phyloP scores from a whole-genome alignment of 2,113 vertebrate species.

The Setophaga coronata region DNA sequence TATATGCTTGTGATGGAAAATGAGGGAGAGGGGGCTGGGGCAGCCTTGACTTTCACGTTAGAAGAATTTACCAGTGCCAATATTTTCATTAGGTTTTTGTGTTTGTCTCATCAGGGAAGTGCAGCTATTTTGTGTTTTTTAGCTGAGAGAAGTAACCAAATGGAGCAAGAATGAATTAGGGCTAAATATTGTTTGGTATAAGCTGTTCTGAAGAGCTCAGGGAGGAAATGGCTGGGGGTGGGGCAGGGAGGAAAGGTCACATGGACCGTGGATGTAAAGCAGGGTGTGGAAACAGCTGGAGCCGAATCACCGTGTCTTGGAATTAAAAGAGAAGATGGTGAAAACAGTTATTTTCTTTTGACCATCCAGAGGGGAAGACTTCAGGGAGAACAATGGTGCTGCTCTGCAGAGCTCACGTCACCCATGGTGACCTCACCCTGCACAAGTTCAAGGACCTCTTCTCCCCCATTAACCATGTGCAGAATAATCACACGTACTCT shows the following conservation, averaged over 20 bases:
- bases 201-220: constrained; percentile 61
- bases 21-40: constrained; percentile 44
- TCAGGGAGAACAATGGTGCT: constrained; percentile 51
- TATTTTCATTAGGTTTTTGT: constrained; percentile 63
- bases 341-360: constrained; percentile 40
- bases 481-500: constrained; percentile 5
- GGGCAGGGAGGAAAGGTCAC: constrained; percentile 41
- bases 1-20: constrained; percentile 66
- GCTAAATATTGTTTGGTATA: constrained; percentile 50
- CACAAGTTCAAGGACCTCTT: constrained; percentile 55
- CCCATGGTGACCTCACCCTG: background rate
- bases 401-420: constrained; percentile 17
- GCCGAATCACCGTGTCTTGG: constrained; percentile 55
- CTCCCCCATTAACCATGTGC: constrained; percentile 1
- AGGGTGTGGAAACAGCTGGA: constrained; percentile 55
- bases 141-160: constrained; percentile 40
- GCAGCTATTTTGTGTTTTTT: constrained; percentile 47
- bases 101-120: constrained; percentile 49
- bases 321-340: constrained; percentile 60
- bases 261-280: constrained; percentile 50
- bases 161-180: constrained; percentile 55
- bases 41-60: constrained; percentile 23
- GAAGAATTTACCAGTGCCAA: constrained; percentile 37
- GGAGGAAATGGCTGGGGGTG: constrained; percentile 32
- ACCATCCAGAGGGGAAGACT: constrained; percentile 16